phyloP scores from a whole-genome alignment of 2,113 vertebrate genomes.

The Rynchops niger region DNA sequence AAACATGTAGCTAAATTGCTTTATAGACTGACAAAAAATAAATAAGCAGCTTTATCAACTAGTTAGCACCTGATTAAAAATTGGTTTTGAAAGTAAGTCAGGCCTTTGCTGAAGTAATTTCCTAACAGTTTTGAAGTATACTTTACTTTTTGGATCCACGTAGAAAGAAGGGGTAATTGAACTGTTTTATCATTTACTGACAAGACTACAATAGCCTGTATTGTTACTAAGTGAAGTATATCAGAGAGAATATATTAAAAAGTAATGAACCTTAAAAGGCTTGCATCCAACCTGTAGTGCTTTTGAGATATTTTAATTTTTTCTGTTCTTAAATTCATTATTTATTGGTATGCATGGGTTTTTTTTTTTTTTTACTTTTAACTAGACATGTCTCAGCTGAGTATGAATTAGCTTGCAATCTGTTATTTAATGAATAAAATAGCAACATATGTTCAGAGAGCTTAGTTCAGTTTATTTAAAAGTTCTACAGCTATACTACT shows the following conservation, averaged over 20 bases:
- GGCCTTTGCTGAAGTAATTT: not conserved
- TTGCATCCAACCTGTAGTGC: constrained; percentile 48
- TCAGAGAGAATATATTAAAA: constrained; percentile 65
- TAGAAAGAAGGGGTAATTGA: constrained; percentile 57
- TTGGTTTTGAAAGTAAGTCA: constrained; percentile 16
- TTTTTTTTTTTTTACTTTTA: not conserved
- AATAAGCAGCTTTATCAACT: not conserved
- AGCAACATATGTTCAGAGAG: constrained; percentile 21
- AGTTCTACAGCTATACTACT: not conserved
- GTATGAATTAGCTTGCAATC: constrained; percentile 43
- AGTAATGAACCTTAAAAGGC: constrained; percentile 62
- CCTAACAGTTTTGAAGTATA: not conserved
- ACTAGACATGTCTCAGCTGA: not conserved
- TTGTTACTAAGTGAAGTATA: constrained; percentile 57
- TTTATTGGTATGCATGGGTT: not conserved
- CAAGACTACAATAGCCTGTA: constrained; percentile 24
- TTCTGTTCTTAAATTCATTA: constrained; percentile 41
- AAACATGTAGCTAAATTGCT: not conserved
- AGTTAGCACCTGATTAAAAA: not conserved
- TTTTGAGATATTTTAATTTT: constrained; percentile 51
- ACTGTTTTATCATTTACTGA: constrained; percentile 63
- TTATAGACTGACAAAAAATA: not conserved
- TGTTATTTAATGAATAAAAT: constrained; percentile 50
- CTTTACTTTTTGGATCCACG: not conserved
- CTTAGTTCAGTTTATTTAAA: constrained; percentile 19